Percentiles rank a stretch among this genome's conserved stretches.
Conservation (phyloP, 2,797 vertebrate species). For the Rhinichthys osculus region DNA sequence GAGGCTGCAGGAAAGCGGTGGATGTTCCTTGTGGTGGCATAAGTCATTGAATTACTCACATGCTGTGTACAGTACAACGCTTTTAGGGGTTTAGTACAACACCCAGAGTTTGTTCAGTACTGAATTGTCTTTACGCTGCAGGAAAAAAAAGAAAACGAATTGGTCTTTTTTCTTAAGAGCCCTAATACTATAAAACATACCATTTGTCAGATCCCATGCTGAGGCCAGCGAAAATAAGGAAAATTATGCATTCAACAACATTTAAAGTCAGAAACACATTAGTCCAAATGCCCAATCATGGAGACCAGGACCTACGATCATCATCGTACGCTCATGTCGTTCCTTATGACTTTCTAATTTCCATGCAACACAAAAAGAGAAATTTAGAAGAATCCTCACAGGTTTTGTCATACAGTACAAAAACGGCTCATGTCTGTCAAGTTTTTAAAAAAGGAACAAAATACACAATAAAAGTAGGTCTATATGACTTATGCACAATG, state of each 20-base stretch:
- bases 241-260: conserved; percentile 2
- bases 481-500: not conserved
- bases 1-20: conserved; percentile 1
- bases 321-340: not conserved
- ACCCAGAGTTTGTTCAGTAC: conserved; percentile 29
- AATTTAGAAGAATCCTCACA: not conserved
- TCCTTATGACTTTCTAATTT: not conserved
- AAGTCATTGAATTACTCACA: conserved; percentile 46
- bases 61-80: conserved; percentile 52
- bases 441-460: not conserved
- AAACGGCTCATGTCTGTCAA: not conserved
- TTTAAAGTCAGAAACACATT: conserved; percentile 16
- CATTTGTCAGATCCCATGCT: not conserved
- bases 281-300: not conserved
- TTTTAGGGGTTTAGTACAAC: conserved; percentile 52
- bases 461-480: not conserved
- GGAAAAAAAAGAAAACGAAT: conserved; percentile 8
- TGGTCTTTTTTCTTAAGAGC: not conserved
- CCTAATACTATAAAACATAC: conserved; percentile 1
- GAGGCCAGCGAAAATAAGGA: not conserved
- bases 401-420: not conserved
- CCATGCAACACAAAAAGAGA: not conserved
- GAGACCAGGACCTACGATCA: not conserved
- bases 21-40: conserved; percentile 23
- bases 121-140: not conserved